Evolutionary conservation across 2,113 vertebrate genomes (phyloP).

Genomic region (Cinclus mexicanus): DNA sequence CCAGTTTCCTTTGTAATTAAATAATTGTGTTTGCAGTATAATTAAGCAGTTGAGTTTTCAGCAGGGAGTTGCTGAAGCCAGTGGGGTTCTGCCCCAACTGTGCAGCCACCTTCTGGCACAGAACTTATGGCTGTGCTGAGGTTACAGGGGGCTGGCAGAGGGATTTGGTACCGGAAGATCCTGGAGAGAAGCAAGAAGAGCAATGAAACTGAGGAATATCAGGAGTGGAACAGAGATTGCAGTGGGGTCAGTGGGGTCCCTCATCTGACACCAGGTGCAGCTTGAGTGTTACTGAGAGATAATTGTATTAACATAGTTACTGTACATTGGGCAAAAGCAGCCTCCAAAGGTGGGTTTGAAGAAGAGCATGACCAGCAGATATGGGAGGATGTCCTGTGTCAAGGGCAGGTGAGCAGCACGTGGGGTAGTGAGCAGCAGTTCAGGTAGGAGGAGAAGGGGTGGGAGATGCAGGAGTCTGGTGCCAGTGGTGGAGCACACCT

Average conservation of each 20-base stretch:
- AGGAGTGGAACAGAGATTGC: background rate
- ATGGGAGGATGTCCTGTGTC: background rate
- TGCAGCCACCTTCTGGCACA: background rate
- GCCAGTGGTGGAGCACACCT: background rate
- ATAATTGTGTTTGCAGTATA: background rate
- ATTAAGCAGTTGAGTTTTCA: background rate
- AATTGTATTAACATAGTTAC: background rate
- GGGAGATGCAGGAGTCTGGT: background rate
- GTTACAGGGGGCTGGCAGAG: background rate
- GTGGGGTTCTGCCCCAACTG: background rate
- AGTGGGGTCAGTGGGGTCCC: background rate
- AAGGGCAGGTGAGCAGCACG: background rate
- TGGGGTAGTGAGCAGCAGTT: background rate
- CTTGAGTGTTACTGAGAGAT: background rate
- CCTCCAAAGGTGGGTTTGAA: background rate
- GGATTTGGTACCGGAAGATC: background rate
- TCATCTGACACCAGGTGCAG: background rate
- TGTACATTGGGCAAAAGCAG: background rate
- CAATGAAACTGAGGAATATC: background rate
- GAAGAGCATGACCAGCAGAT: background rate
- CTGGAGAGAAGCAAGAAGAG: background rate
- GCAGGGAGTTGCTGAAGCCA: background rate
- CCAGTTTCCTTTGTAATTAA: background rate
- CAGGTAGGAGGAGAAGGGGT: background rate
- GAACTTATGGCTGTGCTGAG: rapidly evolving